Percentiles rank a stretch among this genome's conserved stretches.
phyloP scores from a whole-genome alignment of 2,797 vertebrate genomes.

The Chiropotes sagulatus region DNA sequence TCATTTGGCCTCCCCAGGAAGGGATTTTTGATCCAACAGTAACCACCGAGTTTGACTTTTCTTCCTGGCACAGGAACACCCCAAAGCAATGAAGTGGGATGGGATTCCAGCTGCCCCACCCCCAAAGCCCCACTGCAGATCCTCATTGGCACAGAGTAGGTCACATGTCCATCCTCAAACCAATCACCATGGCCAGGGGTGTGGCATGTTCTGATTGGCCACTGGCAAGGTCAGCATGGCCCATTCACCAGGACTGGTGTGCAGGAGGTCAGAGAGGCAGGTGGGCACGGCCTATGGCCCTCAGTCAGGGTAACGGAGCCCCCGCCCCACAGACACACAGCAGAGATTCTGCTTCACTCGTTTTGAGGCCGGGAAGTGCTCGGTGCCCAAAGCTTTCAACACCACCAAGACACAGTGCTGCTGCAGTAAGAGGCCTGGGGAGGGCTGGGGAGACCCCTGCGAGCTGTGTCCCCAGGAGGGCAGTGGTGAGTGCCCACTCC shows the following conservation, averaged over 20 bases:
- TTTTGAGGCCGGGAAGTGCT: conserved; percentile 93
- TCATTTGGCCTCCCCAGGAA: neutral
- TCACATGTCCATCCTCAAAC: neutral
- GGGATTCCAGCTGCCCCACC: neutral
- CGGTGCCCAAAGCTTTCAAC: conserved; percentile 93
- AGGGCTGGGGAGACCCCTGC: conserved; percentile 97
- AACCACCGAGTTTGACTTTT: neutral
- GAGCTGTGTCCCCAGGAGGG: conserved; percentile 93
- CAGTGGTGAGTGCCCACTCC: conserved; percentile 86
- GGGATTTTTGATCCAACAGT: neutral
- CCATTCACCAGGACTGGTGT: rapidly evolving
- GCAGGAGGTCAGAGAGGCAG: too few species aligned
- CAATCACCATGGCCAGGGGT: neutral
- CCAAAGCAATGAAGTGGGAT: neutral
- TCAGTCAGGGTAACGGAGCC: rapidly evolving
- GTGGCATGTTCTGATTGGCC: neutral
- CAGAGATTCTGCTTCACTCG: conserved; percentile 97
- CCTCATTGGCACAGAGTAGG: neutral
- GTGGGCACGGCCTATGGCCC: neutral
- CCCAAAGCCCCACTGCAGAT: neutral
- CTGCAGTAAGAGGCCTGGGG: conserved; percentile 94
- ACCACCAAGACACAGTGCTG: conserved; percentile 96
- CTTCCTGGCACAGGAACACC: neutral
- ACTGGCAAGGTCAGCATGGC: neutral
- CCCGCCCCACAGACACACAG: conserved; percentile 88